Percentiles rank a stretch among this genome's conserved stretches.
These are phyloP conservation scores for Eremobia ochroleuca DNA, from an alignment of 2,888 invertebrate genomes.

Conservation along the genomic window DNA sequence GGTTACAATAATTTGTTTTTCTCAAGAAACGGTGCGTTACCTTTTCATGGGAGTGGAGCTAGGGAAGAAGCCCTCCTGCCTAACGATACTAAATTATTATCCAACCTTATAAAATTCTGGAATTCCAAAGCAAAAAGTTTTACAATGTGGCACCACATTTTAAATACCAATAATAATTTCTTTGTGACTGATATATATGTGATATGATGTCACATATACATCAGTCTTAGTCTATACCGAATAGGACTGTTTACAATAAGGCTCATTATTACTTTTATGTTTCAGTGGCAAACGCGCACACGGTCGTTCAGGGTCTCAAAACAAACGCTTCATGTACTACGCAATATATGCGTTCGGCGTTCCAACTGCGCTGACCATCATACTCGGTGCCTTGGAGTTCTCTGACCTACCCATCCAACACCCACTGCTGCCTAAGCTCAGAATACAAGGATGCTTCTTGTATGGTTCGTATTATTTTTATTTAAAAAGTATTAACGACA, in stretches of 20 bases:
- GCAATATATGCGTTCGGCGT: conserved; percentile 84
- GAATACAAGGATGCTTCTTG: conserved; percentile 83
- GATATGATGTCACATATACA: no score
- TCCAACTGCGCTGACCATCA: conserved; percentile 78
- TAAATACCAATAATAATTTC: no score
- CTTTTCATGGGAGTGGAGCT: no score
- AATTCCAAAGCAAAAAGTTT: no score
- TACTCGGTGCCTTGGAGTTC: conserved; percentile 81
- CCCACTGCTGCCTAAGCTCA: conserved; percentile 77
- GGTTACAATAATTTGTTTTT: no score
- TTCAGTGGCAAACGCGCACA: conserved; percentile 85
- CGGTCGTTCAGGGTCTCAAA: conserved; percentile 72
- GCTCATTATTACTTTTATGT: conserved; percentile 16
- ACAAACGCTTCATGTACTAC: conserved; percentile 80
- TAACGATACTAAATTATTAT: no score
- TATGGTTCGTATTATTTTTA: conserved; percentile 70
- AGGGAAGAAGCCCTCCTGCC: no score
- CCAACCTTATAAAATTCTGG: no score
- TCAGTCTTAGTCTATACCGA: background rate
- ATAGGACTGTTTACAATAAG: background rate
- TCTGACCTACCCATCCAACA: conserved; percentile 75
- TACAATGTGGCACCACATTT: no score
- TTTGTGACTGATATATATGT: no score
- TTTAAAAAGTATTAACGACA: background rate
- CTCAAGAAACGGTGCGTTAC: no score